Conservation (phyloP, 2,797 vertebrate species). For the Alectoris magna region DNA sequence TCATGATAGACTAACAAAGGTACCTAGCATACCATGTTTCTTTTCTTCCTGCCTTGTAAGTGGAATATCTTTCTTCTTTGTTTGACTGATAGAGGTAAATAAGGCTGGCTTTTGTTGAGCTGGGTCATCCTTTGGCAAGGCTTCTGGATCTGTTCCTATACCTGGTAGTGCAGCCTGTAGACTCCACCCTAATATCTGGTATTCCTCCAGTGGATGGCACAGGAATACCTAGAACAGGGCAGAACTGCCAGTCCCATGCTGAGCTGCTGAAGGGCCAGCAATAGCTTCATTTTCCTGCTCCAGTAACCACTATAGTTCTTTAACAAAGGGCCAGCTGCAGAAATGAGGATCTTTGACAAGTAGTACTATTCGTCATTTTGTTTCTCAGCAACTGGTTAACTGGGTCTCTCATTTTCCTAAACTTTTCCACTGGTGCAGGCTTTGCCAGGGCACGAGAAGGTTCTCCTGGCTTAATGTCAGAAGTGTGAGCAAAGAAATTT, state of each 20-base stretch:
- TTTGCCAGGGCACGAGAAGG: slow-evolving; percentile 24
- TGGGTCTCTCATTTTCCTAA: background rate
- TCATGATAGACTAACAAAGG: background rate
- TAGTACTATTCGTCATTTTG: background rate
- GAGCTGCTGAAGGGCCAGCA: background rate
- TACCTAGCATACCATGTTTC: background rate
- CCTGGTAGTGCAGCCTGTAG: background rate
- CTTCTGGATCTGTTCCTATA: background rate
- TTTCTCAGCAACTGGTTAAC: background rate
- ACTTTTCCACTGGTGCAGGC: slow-evolving; percentile 7
- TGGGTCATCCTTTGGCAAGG: background rate
- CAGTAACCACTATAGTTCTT: background rate
- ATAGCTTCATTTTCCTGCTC: background rate
- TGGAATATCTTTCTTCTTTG: background rate
- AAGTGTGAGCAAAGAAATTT: background rate
- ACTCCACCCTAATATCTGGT: background rate
- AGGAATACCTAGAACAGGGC: background rate
- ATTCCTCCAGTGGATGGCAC: background rate
- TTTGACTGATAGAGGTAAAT: background rate
- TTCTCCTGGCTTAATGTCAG: slow-evolving; percentile 24
- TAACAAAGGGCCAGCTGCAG: slow-evolving; percentile 21
- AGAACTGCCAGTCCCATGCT: background rate
- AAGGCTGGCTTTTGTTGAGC: background rate
- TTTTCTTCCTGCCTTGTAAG: background rate
- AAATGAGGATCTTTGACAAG: slow-evolving; percentile 36